Evolutionary conservation across 2,888 invertebrate species (phyloP).

Genomic region (Apocheima hispidaria): DNA sequence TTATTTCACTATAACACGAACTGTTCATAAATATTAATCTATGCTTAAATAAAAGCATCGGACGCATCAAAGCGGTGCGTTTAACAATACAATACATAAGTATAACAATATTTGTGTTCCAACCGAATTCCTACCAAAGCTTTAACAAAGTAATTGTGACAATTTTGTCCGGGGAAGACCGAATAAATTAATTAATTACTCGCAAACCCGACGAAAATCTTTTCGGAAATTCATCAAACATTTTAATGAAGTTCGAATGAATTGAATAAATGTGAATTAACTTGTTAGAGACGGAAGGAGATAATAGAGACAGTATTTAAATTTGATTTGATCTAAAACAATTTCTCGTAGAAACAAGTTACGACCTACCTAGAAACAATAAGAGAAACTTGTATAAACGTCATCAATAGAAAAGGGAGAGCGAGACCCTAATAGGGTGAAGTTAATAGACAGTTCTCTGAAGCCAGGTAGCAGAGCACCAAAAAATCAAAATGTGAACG

Average conservation of each 20-base stretch:
- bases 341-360: too few species aligned
- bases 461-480: too few species aligned
- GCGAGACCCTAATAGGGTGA: too few species aligned
- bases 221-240: constrained; percentile 50
- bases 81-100: not conserved
- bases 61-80: not conserved
- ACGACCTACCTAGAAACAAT: too few species aligned
- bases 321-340: constrained; percentile 3
- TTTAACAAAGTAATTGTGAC: constrained; percentile 32
- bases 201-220: constrained; percentile 39
- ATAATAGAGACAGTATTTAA: constrained; percentile 22
- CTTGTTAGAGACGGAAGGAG: constrained; percentile 38
- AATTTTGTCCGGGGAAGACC: constrained; percentile 32
- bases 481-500: too few species aligned
- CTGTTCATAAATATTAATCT: not conserved
- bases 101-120: constrained; percentile 17
- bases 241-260: constrained; percentile 49
- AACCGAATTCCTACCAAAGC: constrained; percentile 24
- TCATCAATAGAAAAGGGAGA: not conserved
- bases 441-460: too few species aligned
- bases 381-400: not conserved
- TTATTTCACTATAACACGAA: too few species aligned
- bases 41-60: not conserved
- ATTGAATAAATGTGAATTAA: constrained; percentile 54
- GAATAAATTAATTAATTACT: constrained; percentile 49